These are phyloP conservation scores for Choreutis nemorana DNA, from an alignment of 2,888 invertebrate genomes.

Conservation along the genomic window DNA sequence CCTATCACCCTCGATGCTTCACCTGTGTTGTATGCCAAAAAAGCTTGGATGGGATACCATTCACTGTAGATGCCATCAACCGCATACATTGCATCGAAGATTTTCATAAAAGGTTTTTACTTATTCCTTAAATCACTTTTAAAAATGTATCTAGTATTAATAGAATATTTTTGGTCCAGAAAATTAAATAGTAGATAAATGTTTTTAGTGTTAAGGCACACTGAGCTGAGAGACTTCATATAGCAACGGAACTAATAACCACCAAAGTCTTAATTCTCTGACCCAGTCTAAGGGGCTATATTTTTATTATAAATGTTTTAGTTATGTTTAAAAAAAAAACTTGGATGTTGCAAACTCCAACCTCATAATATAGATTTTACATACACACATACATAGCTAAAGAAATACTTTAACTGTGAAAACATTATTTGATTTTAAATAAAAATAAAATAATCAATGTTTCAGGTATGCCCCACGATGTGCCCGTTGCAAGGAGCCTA, in stretches of 20 bases:
- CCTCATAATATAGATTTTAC: background rate
- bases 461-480: conserved; percentile 91
- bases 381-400: background rate
- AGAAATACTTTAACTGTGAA: background rate
- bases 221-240: background rate
- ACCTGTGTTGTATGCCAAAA: conserved; percentile 95
- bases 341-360: too few species aligned
- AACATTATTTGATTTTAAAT: background rate
- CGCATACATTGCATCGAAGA: conserved; percentile 99
- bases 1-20: conserved; percentile 97
- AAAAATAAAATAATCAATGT: background rate
- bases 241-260: background rate
- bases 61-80: conserved; percentile 98
- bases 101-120: conserved; percentile 89
- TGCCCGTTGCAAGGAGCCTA: conserved; percentile 94
- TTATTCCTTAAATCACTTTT: background rate
- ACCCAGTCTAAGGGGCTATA: too few species aligned
- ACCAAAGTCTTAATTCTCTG: background rate
- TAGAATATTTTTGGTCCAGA: background rate
- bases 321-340: too few species aligned
- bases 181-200: background rate
- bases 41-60: conserved; percentile 96
- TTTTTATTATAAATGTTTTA: too few species aligned
- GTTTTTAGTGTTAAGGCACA: background rate
- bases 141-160: background rate